Base-by-base conservation (phyloP, 2,797 vertebrate genomes). In the Sitta carolinensis region DNA sequence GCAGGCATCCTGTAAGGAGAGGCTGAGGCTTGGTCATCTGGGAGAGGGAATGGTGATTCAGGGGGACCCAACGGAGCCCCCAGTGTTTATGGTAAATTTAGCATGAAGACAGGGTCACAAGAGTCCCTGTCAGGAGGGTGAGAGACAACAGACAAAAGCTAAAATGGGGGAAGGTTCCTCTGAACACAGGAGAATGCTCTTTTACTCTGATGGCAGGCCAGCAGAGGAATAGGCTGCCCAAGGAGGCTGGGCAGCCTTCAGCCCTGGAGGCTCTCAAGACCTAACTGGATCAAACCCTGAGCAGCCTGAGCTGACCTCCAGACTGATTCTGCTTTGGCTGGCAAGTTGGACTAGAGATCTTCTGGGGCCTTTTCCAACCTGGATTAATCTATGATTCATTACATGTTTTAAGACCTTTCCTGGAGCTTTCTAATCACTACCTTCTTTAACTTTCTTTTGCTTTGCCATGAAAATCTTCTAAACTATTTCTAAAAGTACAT, bases 401-500 rank as follows among this genome's bases (percentile, higher is more conserved):
- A 16, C 26, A 51, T 0, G 1, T 34, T 89, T 80, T 62, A 83
- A 89, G 72, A 78, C 9, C 8, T 89, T 74, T 85, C 40, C 61
- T 47, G 26, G 10, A 95, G 84, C 30, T 83, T 74, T 63, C 40
- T 75, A 83, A 62, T 61, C 64, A 64, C 34, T 72, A 36, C 20
- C 20, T 70, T 73, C 73, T 85, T 77, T 74, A 74, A 51, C 25
- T 32, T 89, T 50, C 47, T 59, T 93, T 75, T 72, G 21, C 51
- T 83, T 79, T 83, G 87, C n/a, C 19, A 68, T n/a, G 7, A 70
- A 95, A 76, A 76, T 62, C 25, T 73, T 83, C 77, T 36, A 48
- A 90, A 87, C 20, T 61, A 36, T 70, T 87, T 89, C 55, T 87
- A 54, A 73, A 89, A 90, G 57, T 58, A 63, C 57, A 66, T 87